Evolutionary conservation across 2,797 vertebrate species (phyloP).

Genomic region (Schizothorax lantsangensis): DNA sequence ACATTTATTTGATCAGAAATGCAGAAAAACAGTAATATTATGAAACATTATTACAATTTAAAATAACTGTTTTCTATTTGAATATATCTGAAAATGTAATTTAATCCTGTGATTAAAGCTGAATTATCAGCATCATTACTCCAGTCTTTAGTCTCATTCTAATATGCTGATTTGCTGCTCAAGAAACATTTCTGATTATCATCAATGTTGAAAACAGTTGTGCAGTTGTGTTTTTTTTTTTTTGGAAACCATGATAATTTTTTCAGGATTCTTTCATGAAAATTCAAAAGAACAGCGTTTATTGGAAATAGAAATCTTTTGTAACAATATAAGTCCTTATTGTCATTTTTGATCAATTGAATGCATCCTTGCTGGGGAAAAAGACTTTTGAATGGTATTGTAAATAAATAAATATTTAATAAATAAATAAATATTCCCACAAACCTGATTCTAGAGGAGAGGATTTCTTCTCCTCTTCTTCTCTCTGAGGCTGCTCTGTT

Average conservation of each 20-base stretch:
- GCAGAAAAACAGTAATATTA: background rate
- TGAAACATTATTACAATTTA: background rate
- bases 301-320: background rate
- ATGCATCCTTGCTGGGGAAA: background rate
- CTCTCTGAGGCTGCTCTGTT: slow-evolving; percentile 35
- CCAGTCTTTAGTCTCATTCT: no score
- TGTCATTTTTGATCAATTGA: background rate
- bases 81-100: background rate
- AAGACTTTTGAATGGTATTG: background rate
- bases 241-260: no score
- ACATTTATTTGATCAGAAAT: background rate
- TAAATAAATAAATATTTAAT: background rate
- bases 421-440: slow-evolving; percentile 27
- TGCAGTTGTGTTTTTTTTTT: no score
- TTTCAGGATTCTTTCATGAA: background rate
- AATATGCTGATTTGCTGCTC: background rate
- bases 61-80: background rate
- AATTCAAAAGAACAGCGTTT: background rate
- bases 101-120: background rate
- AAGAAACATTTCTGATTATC: background rate
- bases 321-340: background rate
- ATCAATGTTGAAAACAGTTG: background rate
- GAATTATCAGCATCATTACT: background rate
- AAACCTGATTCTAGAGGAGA: slow-evolving; percentile 62
- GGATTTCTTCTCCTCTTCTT: slow-evolving; percentile 33